These are phyloP conservation scores for Oreonectes daqikongensis DNA, from an alignment of 2,797 vertebrate species.

Conservation along the genomic window DNA sequence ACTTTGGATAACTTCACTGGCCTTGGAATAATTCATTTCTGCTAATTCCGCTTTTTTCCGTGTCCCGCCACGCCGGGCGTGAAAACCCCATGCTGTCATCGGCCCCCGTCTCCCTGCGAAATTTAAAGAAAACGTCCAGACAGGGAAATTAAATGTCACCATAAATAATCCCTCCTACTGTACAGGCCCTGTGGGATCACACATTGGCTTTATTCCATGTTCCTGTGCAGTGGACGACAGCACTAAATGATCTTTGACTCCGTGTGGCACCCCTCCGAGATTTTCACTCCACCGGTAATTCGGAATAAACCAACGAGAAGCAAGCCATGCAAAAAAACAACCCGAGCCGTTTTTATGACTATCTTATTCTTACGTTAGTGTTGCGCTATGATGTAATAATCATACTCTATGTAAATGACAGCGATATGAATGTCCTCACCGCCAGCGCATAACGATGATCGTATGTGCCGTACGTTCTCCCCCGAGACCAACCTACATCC, in stretches of 20 bases:
- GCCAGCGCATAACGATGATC: conserved; percentile 56
- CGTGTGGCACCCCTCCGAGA: conserved; percentile 12
- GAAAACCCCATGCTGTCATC: conserved; percentile 35
- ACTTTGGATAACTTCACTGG: conserved; percentile 61
- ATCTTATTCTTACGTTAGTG: conserved; percentile 41
- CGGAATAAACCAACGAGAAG: conserved; percentile 24
- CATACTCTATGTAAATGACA: conserved; percentile 71
- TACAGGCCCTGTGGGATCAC: conserved; percentile 36
- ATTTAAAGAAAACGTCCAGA: conserved; percentile 55
- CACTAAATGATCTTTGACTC: conserved; percentile 39
- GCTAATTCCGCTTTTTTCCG: conserved; percentile 54
- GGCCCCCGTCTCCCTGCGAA: conserved; percentile 36
- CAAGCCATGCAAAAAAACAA: conserved; percentile 7
- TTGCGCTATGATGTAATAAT: conserved; percentile 44
- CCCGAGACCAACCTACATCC: conserved; percentile 50
- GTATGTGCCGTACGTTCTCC: conserved; percentile 53
- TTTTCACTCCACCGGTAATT: conserved; percentile 19
- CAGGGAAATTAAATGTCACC: conserved; percentile 51
- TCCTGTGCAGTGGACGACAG: background rate
- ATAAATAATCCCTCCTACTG: conserved; percentile 54
- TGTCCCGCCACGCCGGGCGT: conserved; percentile 41
- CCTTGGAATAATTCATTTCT: conserved; percentile 59
- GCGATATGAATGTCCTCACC: conserved; percentile 60
- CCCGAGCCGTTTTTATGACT: conserved; percentile 45
- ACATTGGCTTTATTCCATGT: conserved; percentile 32